These are phyloP conservation scores for Brachyhypopomus gauderio DNA, from an alignment of 2,113 vertebrate genomes.

Conservation along the genomic window DNA sequence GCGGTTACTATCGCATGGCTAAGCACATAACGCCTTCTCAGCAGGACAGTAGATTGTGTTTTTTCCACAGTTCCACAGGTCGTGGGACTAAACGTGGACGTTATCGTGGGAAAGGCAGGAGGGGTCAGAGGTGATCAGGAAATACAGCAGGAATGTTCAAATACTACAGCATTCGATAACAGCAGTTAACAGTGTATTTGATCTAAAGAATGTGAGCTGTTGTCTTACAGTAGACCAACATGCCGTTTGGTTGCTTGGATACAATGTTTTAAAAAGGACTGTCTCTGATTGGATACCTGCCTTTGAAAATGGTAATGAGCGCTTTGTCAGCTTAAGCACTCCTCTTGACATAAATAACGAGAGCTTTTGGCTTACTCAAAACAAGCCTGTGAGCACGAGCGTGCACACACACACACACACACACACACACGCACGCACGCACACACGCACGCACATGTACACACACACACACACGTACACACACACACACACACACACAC, in stretches of 20 bases:
- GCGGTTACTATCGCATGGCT: too few relatives aligned
- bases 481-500: not conserved
- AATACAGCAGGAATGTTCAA: too few relatives aligned
- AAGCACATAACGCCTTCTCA: too few relatives aligned
- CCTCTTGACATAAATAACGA: not conserved
- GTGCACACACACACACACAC: not conserved
- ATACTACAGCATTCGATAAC: too few relatives aligned
- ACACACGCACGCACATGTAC: not conserved
- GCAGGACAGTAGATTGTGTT: too few relatives aligned
- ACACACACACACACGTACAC: not conserved
- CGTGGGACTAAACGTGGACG: too few relatives aligned
- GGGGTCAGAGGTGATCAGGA: too few relatives aligned
- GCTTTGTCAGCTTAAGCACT: constrained; percentile 17
- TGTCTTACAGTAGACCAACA: not conserved
- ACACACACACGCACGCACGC: not conserved
- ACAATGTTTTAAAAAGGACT: constrained; percentile 26
- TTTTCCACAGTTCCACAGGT: too few relatives aligned
- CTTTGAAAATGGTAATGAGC: constrained; percentile 35
- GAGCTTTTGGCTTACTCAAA: not conserved
- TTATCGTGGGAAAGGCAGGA: too few relatives aligned
- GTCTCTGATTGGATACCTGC: constrained; percentile 28
- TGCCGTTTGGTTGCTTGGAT: constrained; percentile 38
- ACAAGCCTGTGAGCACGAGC: not conserved
- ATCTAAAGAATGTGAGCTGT: not conserved
- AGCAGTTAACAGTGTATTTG: not conserved